These are phyloP conservation scores for Sphaerodactylus townsendi DNA, from an alignment of 2,113 vertebrate genomes.

Conservation along the genomic window DNA sequence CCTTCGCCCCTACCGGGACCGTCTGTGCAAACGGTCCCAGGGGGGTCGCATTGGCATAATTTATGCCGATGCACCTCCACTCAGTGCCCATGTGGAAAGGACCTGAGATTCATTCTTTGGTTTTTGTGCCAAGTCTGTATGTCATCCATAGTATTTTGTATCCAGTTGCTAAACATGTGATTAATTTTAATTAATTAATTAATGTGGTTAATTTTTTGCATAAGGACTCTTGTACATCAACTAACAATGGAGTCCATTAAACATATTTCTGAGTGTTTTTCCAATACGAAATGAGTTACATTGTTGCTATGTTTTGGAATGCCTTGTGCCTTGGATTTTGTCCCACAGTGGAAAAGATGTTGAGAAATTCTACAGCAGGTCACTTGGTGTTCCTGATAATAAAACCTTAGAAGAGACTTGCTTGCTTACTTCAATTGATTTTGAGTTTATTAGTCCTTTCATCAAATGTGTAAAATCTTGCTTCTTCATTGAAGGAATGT, in stretches of 20 bases:
- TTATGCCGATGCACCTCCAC: too few species aligned
- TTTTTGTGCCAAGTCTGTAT: too few species aligned
- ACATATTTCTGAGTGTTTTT: neutral
- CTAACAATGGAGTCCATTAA: neutral
- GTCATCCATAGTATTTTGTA: neutral
- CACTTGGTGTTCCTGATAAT: neutral
- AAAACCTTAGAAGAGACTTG: neutral
- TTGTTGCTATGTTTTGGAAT: neutral
- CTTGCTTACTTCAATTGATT: neutral
- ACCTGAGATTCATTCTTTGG: too few species aligned
- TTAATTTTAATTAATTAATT: too few species aligned
- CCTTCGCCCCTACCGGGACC: too few species aligned
- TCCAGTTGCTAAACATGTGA: neutral
- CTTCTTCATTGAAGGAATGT: neutral
- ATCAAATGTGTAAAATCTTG: neutral
- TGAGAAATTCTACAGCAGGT: neutral
- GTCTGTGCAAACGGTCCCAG: too few species aligned
- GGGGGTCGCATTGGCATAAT: too few species aligned
- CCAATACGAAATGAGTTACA: neutral
- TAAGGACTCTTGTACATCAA: neutral
- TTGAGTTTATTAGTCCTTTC: neutral
- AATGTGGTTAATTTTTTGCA: neutral
- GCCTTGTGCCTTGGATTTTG: neutral
- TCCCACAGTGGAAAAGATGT: neutral
- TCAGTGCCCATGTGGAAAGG: too few species aligned